Percentiles rank a stretch among this genome's conserved stretches.
phyloP scores from a whole-genome alignment of 2,888 invertebrate species.

The Cosmia trapezina region DNA sequence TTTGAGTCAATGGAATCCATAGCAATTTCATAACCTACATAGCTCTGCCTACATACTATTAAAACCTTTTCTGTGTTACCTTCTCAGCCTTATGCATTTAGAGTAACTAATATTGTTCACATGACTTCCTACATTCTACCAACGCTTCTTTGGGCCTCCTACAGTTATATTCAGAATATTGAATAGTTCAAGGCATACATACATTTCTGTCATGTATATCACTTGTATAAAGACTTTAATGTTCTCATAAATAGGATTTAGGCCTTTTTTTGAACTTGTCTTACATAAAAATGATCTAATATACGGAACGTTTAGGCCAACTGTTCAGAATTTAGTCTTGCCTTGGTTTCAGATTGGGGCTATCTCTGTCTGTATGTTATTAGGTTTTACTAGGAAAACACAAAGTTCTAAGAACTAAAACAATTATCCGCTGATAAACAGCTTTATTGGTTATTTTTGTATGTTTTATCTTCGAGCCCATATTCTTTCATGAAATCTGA shows the following conservation, averaged over 20 bases:
- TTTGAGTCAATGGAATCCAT: not conserved
- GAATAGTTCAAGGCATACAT: constrained; percentile 49
- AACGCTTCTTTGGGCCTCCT: constrained; percentile 39
- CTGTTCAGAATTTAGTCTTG: not conserved
- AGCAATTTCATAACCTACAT: not conserved
- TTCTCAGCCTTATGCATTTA: not conserved
- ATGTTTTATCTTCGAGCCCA: constrained; percentile 8
- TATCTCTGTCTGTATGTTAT: constrained; percentile 41
- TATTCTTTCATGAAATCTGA: not conserved
- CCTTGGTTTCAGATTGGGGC: constrained; percentile 29
- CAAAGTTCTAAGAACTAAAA: constrained; percentile 45
- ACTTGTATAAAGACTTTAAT: constrained; percentile 8
- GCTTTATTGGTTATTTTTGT: constrained; percentile 41
- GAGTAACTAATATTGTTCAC: constrained; percentile 33
- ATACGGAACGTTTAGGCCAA: constrained; percentile 29
- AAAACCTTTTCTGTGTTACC: constrained; percentile 22
- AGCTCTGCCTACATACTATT: not conserved
- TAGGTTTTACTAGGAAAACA: constrained; percentile 29
- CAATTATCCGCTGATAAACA: constrained; percentile 52
- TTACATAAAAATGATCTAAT: not conserved
- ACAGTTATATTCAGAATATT: constrained; percentile 41
- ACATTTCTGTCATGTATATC: constrained; percentile 32
- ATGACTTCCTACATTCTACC: constrained; percentile 53
- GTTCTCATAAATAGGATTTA: constrained; percentile 18
- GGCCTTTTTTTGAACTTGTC: not conserved